Evolutionary conservation across 1,140 invertebrate genomes (phyloP), one percentile per base, ranked within the genome.

Genomic region (Penaeus japonicus): DNA sequence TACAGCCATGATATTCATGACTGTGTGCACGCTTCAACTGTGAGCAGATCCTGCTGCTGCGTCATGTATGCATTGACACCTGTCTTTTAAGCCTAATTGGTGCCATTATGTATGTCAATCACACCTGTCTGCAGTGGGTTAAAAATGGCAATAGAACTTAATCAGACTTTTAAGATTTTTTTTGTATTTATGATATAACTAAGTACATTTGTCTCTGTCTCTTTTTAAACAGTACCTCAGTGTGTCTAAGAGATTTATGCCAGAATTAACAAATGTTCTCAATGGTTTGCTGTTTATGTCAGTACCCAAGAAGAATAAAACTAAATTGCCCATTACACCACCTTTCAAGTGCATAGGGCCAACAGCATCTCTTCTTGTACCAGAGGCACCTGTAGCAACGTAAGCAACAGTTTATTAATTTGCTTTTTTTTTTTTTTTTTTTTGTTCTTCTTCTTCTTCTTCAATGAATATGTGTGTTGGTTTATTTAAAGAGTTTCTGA

Each of bases 281-380:
- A 85, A 85, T 85, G 88, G 88, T 24, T 30, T 89, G 1, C 80
- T 89, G 70, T 89, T 79, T 47, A 70, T 85, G 20, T 65, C 88
- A 35, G 18, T 84, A 35, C 24, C 18, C 32, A 53, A 15, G 18
- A 32, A 85, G 32, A 32, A 81, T 4, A 89, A 89, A 70, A 73
- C n/a, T n/a, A 70, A 54, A 27, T 57, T 89, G 47, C 88, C 88
- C 22, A 53, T 84, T 20, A 89, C 75, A 54, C 88, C 82, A 22
- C 88, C 88, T 47, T 89, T 89, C 70, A 89, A 84, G 39, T 53
- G 75, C 70, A 39, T 85, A 32, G 88, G 88, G 30, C 53, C 88
- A 30, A 27, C 82, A 10, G 57, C 88, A 5, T 79, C n/a, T 18
- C n/a, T 89, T 47, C 83, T 89, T 17, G 32, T 80, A 54, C 55